Base-by-base conservation (phyloP, 2,888 invertebrate species). In the Himalopsyche kuldschensis region DNA sequence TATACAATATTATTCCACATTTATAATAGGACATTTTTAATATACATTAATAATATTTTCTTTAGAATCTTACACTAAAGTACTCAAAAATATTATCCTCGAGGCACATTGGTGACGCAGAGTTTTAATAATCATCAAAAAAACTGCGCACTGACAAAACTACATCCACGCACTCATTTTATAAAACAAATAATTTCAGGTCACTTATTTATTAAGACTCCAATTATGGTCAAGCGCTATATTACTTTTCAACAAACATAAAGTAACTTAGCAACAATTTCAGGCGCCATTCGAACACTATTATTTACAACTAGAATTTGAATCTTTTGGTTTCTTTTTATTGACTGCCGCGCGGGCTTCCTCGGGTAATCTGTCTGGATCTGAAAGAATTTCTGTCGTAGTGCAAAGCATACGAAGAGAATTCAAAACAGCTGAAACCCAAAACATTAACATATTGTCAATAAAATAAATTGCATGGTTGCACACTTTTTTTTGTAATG, bases 391-490 rank as follows among this genome's bases (percentile, higher is more conserved):
- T 88, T 98, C 98, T 78, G 99, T 99, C 86, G 95, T 95, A 87
- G 97, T 98, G 90, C 97, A 97, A 87, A 99, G 92, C 89, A 96
- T 95, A 88, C 97, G 94, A 87, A 99, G 92, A 78, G 98, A 97
- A 91, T 97, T 97, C 87, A 98, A 93, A 87, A 98, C 98, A 89
- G 96, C 98, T 98, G 91, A n/a, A 92, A 86, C 86, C 86, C 87
- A 86, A 84, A 85, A 46, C n/a, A 31, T 30, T 46, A 20, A 55
- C 31, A 79, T 17, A 85, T 79, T 79, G 1, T 41, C 41, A 41
- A 41, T 41, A 4, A 41, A 41, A 15, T 41, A 5, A 0, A 35
- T 0, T 35, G 35, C 35, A 1, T 35, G 35, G 10, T 35, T 35
- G 41, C 41, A 41, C 3, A 15, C 11, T 15, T 41, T 15, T 41